Evolutionary conservation across 2,888 invertebrate genomes (phyloP).

Genomic region (Drosophila diplacantha): DNA sequence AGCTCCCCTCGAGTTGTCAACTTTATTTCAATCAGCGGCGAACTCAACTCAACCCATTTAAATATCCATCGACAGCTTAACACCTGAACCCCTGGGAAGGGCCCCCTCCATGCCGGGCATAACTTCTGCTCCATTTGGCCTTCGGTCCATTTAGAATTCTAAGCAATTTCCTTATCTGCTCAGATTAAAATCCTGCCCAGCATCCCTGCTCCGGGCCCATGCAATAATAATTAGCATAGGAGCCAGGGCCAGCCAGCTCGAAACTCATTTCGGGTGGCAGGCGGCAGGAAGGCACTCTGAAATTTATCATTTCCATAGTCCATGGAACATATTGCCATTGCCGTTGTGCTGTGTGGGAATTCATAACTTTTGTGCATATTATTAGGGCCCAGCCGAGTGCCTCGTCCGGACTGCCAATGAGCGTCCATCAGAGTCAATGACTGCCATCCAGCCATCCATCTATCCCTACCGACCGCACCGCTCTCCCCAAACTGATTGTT

Average conservation of each 20-base stretch:
- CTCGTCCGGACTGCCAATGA: constrained; percentile 53
- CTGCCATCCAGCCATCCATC: constrained; percentile 11
- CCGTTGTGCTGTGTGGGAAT: constrained; percentile 48
- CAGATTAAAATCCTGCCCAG: constrained; percentile 60
- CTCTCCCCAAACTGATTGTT: constrained; percentile 55
- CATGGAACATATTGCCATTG: constrained; percentile 53
- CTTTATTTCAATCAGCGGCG: constrained; percentile 46
- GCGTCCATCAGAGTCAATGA: constrained; percentile 42
- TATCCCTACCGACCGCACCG: not conserved
- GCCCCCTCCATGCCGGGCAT: constrained; percentile 25
- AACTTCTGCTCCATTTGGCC: constrained; percentile 64
- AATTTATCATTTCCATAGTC: constrained; percentile 57
- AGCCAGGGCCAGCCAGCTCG: constrained; percentile 13
- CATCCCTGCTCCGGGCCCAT: constrained; percentile 28
- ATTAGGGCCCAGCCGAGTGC: constrained; percentile 41
- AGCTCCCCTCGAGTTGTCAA: constrained; percentile 44
- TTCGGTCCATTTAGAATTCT: constrained; percentile 57
- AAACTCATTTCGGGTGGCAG: constrained; percentile 21
- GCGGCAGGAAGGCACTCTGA: constrained; percentile 27
- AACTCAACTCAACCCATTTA: constrained; percentile 35
- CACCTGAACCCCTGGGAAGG: constrained; percentile 36
- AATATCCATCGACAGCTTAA: constrained; percentile 64
- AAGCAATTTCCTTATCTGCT: constrained; percentile 72
- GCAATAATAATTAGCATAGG: constrained; percentile 69
- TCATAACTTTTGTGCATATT: constrained; percentile 71